Evolutionary conservation across 30 jellyfish, hydroid and myxozoan species (phyloP).

Genomic region (Hydra vulgaris): DNA sequence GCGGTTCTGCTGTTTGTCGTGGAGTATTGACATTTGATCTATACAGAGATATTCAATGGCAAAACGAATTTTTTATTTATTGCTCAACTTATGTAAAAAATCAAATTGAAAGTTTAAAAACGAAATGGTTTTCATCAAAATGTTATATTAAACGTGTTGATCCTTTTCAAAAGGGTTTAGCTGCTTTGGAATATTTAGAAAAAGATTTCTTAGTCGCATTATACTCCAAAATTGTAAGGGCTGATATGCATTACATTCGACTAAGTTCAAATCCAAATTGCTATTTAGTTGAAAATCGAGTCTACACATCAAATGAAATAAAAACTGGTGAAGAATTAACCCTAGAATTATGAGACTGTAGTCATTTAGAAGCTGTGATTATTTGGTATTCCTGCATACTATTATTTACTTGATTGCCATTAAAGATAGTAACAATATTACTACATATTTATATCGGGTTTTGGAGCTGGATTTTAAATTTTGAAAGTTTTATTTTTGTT

Average conservation of each 20-base stretch:
- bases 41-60: background rate
- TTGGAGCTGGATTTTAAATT: too few species aligned
- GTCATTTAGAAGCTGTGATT: too few species aligned
- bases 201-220: background rate
- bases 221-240: background rate
- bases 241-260: background rate
- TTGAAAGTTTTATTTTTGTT: too few species aligned
- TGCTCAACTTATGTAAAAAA: background rate
- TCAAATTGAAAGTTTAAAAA: background rate
- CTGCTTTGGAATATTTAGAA: background rate
- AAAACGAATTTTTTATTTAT: background rate
- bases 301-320: background rate
- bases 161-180: background rate
- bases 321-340: background rate
- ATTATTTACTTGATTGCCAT: too few species aligned
- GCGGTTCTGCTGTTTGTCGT: background rate
- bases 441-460: too few species aligned
- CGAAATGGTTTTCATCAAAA: background rate
- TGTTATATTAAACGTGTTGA: background rate
- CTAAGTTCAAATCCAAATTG: background rate
- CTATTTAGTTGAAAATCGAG: background rate
- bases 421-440: too few species aligned
- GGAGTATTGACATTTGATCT: background rate
- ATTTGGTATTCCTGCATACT: too few species aligned
- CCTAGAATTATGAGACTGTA: too few species aligned